Base-by-base conservation (phyloP, 37 sponge, comb jelly and placozoan genomes). In the Halichondria panicea region DNA sequence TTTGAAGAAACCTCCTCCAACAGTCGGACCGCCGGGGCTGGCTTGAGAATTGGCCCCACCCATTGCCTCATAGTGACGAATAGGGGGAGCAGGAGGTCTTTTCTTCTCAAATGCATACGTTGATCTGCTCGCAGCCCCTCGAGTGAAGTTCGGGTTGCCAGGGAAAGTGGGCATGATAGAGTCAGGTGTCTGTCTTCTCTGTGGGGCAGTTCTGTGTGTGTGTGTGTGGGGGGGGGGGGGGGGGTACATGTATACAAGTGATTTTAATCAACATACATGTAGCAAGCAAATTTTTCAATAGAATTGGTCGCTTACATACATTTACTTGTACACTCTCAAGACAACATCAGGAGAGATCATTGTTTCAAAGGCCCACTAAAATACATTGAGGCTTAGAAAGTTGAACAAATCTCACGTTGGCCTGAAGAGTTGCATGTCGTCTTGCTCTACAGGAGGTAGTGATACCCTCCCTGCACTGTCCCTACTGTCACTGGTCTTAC, bases 31-130 rank as follows among this genome's bases (percentile, higher is more conserved):
- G 8, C 42, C n/a, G 22, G 70, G 48, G 50, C 21, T 34, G 35
- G 76, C 38, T 37, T 76, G 76, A 4, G 80, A 68, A 44, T 42
- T 79, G 70, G 59, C 77, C 33, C 40, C 60, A 11, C 61, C 70
- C 37, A 41, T 68, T 32, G 35, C 44, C 22, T 33, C 45, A 45
- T 54, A 64, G 44, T 55, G 67, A 36, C 61, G 80, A 45, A 35
- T 25, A 61, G 48, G 48, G 43, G 62, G 32, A 40, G 66, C 65
- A 43, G 71, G 63, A 41, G 82, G 67, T 63, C 87, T 64, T 3
- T 86, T 63, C 5, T 75, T 70, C 4, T 81, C 80, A 43, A 87
- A 83, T n/a, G 86, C 83, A 53, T 76, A 91, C 1, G 92, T 91
- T 58, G 76, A 87, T 19, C 92, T 48, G 0, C 50, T 63, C 2